Evolutionary conservation across 23 tunicate species (phyloP).

Genomic region (Phallusia fumigata): DNA sequence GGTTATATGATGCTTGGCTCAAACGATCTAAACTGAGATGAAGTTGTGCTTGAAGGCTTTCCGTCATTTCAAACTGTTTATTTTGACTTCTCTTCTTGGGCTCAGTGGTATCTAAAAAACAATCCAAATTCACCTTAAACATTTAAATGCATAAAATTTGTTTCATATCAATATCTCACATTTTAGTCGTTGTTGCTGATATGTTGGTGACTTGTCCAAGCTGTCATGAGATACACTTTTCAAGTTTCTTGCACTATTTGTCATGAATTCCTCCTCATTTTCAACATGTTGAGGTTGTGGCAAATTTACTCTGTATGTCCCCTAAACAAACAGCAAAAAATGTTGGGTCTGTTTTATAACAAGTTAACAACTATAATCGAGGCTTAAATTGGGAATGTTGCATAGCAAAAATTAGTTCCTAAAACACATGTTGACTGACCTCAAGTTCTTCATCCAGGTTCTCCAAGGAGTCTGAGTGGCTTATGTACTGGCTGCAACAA

Average conservation of each 20-base stretch:
- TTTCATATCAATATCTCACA: too few species aligned
- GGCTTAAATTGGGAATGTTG: neutral
- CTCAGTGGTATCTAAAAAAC: neutral
- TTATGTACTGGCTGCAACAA: neutral
- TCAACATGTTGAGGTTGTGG: slow-evolving; percentile 70
- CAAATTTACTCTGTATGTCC: slow-evolving; percentile 59
- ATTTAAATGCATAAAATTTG: too few species aligned
- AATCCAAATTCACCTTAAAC: too few species aligned
- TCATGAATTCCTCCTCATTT: slow-evolving; percentile 82
- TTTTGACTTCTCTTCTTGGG: neutral
- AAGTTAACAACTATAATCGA: neutral
- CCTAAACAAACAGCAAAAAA: slow-evolving; percentile 49
- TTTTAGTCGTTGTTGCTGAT: neutral
- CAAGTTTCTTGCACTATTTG: slow-evolving; percentile 68
- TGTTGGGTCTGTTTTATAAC: too few species aligned
- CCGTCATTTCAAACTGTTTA: slow-evolving; percentile 18
- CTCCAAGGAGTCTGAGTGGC: neutral
- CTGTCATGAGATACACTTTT: slow-evolving; percentile 20
- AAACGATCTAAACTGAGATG: slow-evolving; percentile 87
- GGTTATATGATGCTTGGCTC: slow-evolving; percentile 78
- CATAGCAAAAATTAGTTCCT: neutral
- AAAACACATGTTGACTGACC: neutral
- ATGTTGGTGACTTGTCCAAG: neutral
- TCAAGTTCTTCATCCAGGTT: slow-evolving; percentile 1
- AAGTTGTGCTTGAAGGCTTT: slow-evolving; percentile 85